Conservation (phyloP, 2,888 invertebrate genomes). For the Drymonia ruficornis region DNA sequence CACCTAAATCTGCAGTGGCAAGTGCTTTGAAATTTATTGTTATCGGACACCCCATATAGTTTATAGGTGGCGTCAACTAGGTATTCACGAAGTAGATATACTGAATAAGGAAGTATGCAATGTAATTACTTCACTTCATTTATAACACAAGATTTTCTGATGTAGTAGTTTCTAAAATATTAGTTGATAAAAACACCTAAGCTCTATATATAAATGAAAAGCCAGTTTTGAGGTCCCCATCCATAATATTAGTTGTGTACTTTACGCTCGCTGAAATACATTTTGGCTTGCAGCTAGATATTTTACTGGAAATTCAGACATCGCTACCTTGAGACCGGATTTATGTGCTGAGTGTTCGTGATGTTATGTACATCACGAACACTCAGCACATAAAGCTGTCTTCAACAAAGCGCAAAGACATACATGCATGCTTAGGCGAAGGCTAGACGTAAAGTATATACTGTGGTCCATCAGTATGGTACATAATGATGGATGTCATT, state of each 20-base stretch:
- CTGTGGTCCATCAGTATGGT: no score
- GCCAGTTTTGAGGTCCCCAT: neutral
- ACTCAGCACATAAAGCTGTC: no score
- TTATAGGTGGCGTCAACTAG: neutral
- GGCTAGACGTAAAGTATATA: no score
- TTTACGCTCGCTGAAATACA: neutral
- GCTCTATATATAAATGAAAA: neutral
- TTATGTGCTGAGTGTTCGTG: neutral
- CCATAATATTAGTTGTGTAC: neutral
- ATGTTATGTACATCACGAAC: no score
- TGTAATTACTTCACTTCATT: no score
- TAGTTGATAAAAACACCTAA: neutral
- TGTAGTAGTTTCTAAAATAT: no score
- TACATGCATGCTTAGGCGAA: no score
- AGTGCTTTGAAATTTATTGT: conserved; percentile 1
- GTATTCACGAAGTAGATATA: neutral
- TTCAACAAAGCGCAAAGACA: no score
- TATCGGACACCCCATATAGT: neutral
- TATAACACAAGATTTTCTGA: no score
- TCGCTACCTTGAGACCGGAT: neutral
- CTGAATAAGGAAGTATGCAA: no score
- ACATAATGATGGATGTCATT: no score
- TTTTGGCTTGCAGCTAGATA: neutral
- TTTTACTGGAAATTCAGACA: neutral
- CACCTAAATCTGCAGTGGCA: conserved; percentile 24